Conservation (phyloP, 2,888 invertebrate genomes). For the Mongoloraphidia duomilia region DNA sequence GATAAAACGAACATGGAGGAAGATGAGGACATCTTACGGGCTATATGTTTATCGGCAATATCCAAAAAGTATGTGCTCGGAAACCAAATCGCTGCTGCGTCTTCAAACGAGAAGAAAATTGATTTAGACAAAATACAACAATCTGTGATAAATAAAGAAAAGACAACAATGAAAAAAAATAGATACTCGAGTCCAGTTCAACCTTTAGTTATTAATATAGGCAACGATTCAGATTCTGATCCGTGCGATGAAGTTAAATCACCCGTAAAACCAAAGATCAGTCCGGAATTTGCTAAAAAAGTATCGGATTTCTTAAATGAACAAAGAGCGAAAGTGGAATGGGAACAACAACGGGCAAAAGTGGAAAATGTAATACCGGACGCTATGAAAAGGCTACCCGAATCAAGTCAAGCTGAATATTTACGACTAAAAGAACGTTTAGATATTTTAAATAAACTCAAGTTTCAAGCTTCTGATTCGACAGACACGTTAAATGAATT, state of each 20-base stretch:
- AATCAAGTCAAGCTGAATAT: slow-evolving; percentile 28
- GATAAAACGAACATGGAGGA: slow-evolving; percentile 36
- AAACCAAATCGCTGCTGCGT: too few species aligned
- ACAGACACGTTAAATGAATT: too few species aligned
- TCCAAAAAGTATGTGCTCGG: slow-evolving; percentile 30
- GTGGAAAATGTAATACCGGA: slow-evolving; percentile 13
- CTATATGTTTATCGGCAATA: slow-evolving; percentile 41
- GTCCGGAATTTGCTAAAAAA: slow-evolving; percentile 4
- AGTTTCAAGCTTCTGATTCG: too few species aligned
- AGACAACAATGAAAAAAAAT: too few species aligned
- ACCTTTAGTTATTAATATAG: slow-evolving; percentile 27
- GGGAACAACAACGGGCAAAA: slow-evolving; percentile 12
- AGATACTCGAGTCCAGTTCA: slow-evolving; percentile 19
- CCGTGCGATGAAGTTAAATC: slow-evolving; percentile 13
- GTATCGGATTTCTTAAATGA: slow-evolving; percentile 26
- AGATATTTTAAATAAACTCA: background rate
- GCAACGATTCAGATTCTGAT: slow-evolving; percentile 25
- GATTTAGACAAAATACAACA: too few species aligned
- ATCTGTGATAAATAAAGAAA: too few species aligned
- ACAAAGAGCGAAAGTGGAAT: slow-evolving; percentile 26
- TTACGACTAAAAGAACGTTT: slow-evolving; percentile 21
- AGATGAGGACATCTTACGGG: slow-evolving; percentile 44
- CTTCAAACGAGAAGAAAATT: too few species aligned
- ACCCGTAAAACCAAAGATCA: background rate
- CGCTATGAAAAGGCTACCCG: slow-evolving; percentile 25